Conservation (phyloP, 2,888 invertebrate species). For the Caradrina kadenii region DNA sequence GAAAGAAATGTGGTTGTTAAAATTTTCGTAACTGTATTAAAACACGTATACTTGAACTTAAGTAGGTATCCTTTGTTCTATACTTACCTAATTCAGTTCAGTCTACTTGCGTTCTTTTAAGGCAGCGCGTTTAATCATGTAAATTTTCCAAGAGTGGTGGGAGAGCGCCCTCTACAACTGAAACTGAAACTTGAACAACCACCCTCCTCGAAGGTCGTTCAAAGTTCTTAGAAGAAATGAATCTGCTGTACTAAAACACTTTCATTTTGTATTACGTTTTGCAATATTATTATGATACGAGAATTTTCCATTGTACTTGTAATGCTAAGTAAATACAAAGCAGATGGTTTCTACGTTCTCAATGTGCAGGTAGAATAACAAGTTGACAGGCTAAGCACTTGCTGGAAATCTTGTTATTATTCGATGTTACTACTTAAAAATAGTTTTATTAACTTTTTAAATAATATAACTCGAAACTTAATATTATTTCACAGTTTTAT, state of each 20-base stretch:
- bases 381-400: constrained; percentile 47
- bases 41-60: constrained; percentile 4
- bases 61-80: constrained; percentile 33
- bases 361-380: constrained; percentile 41
- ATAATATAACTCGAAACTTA: not conserved
- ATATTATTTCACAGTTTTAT: not conserved
- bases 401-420: constrained; percentile 36
- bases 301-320: constrained; percentile 55
- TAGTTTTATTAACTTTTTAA: not conserved
- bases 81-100: constrained; percentile 58
- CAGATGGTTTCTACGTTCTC: constrained; percentile 45
- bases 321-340: constrained; percentile 44
- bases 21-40: not conserved
- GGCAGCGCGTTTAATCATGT: constrained; percentile 85
- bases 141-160: constrained; percentile 85
- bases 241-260: constrained; percentile 85
- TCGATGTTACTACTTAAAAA: constrained; percentile 1
- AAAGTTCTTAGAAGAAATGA: constrained; percentile 86
- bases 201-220: constrained; percentile 87
- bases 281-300: constrained; percentile 58
- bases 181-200: constrained; percentile 85
- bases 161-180: constrained; percentile 79
- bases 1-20: not conserved
- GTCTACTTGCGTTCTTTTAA: constrained; percentile 72
- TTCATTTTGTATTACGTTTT: constrained; percentile 79